These are phyloP conservation scores for Notolabrus celidotus DNA, from an alignment of 2,797 vertebrate genomes.

Conservation along the genomic window DNA sequence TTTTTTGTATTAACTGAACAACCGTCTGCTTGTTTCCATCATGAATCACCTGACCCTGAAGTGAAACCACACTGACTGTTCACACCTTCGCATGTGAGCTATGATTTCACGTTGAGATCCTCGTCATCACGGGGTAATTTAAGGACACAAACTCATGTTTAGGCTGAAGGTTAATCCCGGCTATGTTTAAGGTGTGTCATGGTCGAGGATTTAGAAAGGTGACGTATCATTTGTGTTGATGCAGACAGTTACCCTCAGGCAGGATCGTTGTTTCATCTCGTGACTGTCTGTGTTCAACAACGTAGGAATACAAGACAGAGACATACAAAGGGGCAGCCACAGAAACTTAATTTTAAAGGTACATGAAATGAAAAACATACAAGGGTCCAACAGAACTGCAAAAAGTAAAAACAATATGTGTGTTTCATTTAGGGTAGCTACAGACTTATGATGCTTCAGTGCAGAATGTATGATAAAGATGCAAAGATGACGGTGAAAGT, in stretches of 20 bases:
- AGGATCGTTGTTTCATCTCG: slow-evolving; percentile 9
- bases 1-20: not conserved
- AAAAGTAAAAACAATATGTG: too few relatives aligned
- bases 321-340: not conserved
- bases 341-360: not conserved
- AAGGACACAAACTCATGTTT: not conserved
- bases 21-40: not conserved
- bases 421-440: too few relatives aligned
- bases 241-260: slow-evolving; percentile 23
- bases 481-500: too few relatives aligned
- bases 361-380: not conserved
- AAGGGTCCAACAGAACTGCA: not conserved
- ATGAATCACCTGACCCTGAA: slow-evolving; percentile 3
- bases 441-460: too few relatives aligned
- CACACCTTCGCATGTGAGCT: not conserved
- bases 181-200: not conserved
- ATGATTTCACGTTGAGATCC: not conserved
- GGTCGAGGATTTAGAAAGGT: not conserved
- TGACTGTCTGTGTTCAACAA: slow-evolving; percentile 9
- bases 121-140: not conserved
- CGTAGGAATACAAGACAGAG: slow-evolving; percentile 1
- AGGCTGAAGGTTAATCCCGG: not conserved
- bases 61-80: not conserved
- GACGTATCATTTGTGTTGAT: not conserved
- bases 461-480: too few relatives aligned